Percentiles rank a stretch among this genome's conserved stretches.
Evolutionary conservation across 2,113 vertebrate genomes (phyloP).

Genomic region (Burhinus bistriatus): DNA sequence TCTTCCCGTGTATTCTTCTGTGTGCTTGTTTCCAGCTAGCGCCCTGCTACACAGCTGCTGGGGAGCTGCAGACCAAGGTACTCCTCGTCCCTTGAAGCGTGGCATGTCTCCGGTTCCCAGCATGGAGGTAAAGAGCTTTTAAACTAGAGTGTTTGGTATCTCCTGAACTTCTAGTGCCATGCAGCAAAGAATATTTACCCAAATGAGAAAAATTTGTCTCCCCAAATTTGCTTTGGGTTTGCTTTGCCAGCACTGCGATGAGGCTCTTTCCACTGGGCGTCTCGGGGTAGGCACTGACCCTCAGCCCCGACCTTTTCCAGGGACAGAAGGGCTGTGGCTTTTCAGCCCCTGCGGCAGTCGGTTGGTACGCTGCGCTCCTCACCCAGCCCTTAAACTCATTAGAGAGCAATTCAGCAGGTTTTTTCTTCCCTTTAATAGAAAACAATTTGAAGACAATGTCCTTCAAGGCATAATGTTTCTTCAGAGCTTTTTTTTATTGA

Average conservation of each 20-base stretch:
- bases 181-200: neutral
- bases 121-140: neutral
- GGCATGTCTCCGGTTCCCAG: neutral
- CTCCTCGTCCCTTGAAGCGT: neutral
- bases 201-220: neutral
- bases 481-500: neutral
- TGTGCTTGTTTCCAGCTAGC: neutral
- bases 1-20: neutral
- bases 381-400: neutral
- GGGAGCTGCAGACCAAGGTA: neutral
- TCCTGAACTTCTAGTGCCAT: neutral
- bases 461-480: neutral
- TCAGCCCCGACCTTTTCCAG: accelerated
- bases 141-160: too few relatives aligned
- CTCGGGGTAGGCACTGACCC: accelerated
- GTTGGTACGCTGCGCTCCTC: neutral
- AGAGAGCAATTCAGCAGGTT: neutral
- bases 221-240: neutral
- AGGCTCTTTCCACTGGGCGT: accelerated
- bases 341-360: neutral
- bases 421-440: neutral
- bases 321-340: neutral
- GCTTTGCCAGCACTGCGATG: neutral
- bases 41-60: neutral
- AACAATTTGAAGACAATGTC: neutral